Conservation (phyloP, 1,140 invertebrate species). For the Plodia interpunctella region DNA sequence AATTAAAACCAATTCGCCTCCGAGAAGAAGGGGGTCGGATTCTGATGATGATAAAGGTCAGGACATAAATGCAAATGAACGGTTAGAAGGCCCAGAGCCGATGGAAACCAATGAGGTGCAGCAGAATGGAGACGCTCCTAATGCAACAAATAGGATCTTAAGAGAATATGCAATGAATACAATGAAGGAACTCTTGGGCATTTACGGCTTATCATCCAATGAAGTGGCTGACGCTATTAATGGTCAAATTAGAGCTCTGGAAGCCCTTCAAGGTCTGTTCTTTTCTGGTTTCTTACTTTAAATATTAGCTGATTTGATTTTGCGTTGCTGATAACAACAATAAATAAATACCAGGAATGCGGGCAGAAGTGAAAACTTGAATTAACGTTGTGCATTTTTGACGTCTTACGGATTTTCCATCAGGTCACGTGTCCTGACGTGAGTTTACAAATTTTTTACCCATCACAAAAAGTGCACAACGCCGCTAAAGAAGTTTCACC, state of each 20-base stretch:
- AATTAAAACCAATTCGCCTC: slow-evolving; percentile 75
- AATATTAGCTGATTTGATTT: not conserved
- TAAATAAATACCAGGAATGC: too few species aligned
- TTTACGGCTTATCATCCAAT: slow-evolving; percentile 82
- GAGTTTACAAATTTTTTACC: too few species aligned
- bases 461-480: too few species aligned
- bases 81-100: slow-evolving; percentile 47
- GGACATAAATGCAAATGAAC: slow-evolving; percentile 68
- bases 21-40: slow-evolving; percentile 74
- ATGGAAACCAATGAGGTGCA: slow-evolving; percentile 48
- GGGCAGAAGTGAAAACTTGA: too few species aligned
- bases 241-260: slow-evolving; percentile 75
- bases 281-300: not conserved
- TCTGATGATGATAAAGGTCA: slow-evolving; percentile 67
- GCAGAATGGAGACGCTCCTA: slow-evolving; percentile 64
- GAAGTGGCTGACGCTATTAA: slow-evolving; percentile 79
- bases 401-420: too few species aligned
- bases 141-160: slow-evolving; percentile 73
- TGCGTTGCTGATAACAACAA: too few species aligned
- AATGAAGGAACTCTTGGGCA: slow-evolving; percentile 85
- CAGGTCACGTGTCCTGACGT: too few species aligned
- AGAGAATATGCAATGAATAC: slow-evolving; percentile 86
- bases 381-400: too few species aligned
- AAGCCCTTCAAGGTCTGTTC: slow-evolving; percentile 70
- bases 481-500: too few species aligned